A percentile compares a stretch with the other conserved stretches of the same genome.
Conservation (phyloP, 1,140 invertebrate species). For the Stenopsyche tienmushanensis region DNA sequence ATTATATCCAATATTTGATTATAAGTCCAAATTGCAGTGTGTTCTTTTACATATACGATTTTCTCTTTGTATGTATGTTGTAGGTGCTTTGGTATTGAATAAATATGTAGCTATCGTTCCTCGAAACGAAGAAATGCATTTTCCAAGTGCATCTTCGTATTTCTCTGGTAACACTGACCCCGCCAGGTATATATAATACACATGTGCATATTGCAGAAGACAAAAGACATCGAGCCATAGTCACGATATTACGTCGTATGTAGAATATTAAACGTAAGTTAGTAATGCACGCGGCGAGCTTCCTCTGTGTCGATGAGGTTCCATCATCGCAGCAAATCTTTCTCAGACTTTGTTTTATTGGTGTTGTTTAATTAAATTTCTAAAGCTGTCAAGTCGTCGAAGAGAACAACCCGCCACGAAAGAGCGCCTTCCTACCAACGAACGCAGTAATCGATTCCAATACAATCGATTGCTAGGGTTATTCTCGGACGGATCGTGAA, state of each 20-base stretch:
- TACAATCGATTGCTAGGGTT: not conserved
- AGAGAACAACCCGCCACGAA: not conserved
- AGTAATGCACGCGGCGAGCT: not conserved
- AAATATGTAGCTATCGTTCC: too few relatives aligned
- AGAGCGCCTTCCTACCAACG: too few relatives aligned
- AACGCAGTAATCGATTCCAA: too few relatives aligned
- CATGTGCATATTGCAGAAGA: constrained; percentile 15
- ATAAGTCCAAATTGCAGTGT: too few relatives aligned
- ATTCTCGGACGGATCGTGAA: not conserved
- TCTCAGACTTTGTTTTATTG: not conserved
- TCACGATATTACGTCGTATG: constrained; percentile 15
- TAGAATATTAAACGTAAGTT: constrained; percentile 17
- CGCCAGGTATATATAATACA: constrained; percentile 4
- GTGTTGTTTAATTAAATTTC: not conserved
- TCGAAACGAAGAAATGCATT: too few relatives aligned
- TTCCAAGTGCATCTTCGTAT: too few relatives aligned
- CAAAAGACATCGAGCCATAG: constrained; percentile 20
- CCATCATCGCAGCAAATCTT: not conserved
- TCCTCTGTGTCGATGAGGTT: constrained; percentile 4
- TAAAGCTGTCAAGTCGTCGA: not conserved
- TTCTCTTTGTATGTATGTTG: too few relatives aligned
- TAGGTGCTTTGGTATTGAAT: too few relatives aligned
- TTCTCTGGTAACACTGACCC: too few relatives aligned
- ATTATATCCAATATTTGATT: too few relatives aligned
- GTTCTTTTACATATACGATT: too few relatives aligned